Base-by-base conservation (phyloP, 2,888 invertebrate genomes). In the Thyatira batis region DNA sequence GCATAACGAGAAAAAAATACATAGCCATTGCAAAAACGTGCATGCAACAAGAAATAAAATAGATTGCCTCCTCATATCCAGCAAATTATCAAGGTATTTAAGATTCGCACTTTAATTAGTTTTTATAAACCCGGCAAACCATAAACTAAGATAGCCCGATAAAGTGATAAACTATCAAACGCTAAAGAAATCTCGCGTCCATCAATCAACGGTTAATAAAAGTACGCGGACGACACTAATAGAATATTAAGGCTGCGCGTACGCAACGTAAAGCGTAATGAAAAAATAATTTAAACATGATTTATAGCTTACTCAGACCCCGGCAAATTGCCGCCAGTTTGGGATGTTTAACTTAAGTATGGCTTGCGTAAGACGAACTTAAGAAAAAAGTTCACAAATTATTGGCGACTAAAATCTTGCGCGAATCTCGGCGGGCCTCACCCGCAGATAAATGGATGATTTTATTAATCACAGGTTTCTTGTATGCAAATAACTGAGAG, bases 251-350 rank as follows among this genome's bases (percentile, higher is more conserved):
- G 74, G 68, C 88, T 84, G 67, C 76, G 60, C 58, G 49, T 50
- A 39, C 60, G 52, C 63, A 62, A 63, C 67, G 63, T n/a, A 61
- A 68, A 69, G 71, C 64, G 74, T 86, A 89, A 89, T 89, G 89
- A 87, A 90, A 89, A 89, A 88, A 90, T 89, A 89, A 89, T 89
- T 90, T 84, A 13, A 76, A 65, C 80, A 79, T 83, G 91, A 92
- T 92, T 91, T 92, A 92, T 92, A 87, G 91, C 91, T 92, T 86
- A 92, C 84, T 92, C 91, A 89, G 78, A 68, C 68, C 75, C 65
- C 71, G 69, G 85, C 83, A 89, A 90, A 91, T 91, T 90, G 87
- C 86, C 70, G 78, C 74, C 85, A 82, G 87, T 89, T 89, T 88
- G 79, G 83, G 82, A 84, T 90, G 89, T 88, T 92, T 92, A 92